Percentiles rank a stretch among this genome's conserved stretches.
Conservation (phyloP, 1,140 invertebrate species). For the Bombus ignitus region DNA sequence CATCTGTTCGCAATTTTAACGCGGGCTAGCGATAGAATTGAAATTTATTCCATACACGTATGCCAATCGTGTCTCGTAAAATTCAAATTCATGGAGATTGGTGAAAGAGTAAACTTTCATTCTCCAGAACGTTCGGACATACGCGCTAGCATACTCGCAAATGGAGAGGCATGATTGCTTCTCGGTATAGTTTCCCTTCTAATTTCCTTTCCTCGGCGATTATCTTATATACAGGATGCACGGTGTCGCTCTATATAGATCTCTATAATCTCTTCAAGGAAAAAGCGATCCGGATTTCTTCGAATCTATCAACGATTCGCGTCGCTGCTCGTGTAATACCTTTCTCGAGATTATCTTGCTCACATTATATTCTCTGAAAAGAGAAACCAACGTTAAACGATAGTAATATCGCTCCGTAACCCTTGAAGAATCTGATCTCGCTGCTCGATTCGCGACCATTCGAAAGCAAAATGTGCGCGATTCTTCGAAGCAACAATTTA, state of each 20-base stretch:
- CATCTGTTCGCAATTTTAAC: too few relatives aligned
- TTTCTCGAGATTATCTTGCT: background rate
- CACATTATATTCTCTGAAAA: background rate
- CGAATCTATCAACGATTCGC: background rate
- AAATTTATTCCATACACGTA: background rate
- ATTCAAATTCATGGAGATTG: background rate
- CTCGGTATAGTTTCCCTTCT: slow-evolving; percentile 19
- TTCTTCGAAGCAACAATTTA: too few relatives aligned
- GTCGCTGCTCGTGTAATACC: background rate
- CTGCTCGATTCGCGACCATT: too few relatives aligned
- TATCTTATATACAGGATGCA: background rate
- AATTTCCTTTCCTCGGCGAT: slow-evolving; percentile 10
- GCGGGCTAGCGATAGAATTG: too few relatives aligned
- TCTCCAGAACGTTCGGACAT: background rate
- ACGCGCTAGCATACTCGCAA: background rate
- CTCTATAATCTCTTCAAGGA: background rate
- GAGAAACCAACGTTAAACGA: background rate
- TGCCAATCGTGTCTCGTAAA: background rate
- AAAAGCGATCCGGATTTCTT: background rate
- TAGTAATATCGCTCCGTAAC: too few relatives aligned
- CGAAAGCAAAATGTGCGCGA: too few relatives aligned
- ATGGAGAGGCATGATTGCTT: background rate
- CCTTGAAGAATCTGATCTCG: too few relatives aligned
- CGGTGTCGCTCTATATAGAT: background rate
- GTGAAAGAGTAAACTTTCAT: slow-evolving; percentile 11